A percentile compares a stretch with the other conserved stretches of the same genome.
These are phyloP conservation scores for Rhea americana DNA, from an alignment of 2,113 vertebrate species.

Conservation along the genomic window DNA sequence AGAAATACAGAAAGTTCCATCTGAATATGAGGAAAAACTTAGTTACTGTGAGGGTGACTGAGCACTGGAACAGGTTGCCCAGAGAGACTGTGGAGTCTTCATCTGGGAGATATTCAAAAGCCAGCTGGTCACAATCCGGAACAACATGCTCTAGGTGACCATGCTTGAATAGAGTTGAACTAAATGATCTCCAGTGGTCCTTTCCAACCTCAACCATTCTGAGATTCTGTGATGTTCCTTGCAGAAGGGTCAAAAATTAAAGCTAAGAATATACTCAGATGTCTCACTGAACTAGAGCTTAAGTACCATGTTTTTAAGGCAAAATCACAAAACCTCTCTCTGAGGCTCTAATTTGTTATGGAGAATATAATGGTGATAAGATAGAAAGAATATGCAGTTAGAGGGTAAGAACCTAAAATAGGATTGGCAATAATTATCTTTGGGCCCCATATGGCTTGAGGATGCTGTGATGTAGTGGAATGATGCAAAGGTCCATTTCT, in stretches of 20 bases:
- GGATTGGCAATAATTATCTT: conserved; percentile 14
- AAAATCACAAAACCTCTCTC: not conserved
- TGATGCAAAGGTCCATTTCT: conserved; percentile 52
- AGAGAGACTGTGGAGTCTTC: no score
- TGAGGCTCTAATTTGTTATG: not conserved
- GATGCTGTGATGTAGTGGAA: conserved; percentile 54
- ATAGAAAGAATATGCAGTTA: not conserved
- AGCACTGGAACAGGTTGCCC: no score
- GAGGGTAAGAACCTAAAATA: not conserved
- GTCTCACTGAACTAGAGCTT: not conserved
- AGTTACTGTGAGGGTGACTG: no score
- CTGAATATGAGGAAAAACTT: no score
- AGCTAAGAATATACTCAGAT: not conserved
- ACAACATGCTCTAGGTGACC: no score
- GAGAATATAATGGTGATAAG: not conserved
- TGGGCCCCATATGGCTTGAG: conserved; percentile 39
- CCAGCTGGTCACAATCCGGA: no score
- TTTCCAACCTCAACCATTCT: no score
- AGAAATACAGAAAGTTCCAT: no score
- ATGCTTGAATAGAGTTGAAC: no score
- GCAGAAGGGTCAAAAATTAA: not conserved
- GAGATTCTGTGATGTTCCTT: not conserved
- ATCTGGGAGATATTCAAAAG: no score
- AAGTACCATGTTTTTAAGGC: not conserved
- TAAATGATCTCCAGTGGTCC: no score